A percentile compares a stretch with the other conserved stretches of the same genome.
Conservation (phyloP, 2,888 invertebrate genomes). For the Cephonodes hylas region DNA sequence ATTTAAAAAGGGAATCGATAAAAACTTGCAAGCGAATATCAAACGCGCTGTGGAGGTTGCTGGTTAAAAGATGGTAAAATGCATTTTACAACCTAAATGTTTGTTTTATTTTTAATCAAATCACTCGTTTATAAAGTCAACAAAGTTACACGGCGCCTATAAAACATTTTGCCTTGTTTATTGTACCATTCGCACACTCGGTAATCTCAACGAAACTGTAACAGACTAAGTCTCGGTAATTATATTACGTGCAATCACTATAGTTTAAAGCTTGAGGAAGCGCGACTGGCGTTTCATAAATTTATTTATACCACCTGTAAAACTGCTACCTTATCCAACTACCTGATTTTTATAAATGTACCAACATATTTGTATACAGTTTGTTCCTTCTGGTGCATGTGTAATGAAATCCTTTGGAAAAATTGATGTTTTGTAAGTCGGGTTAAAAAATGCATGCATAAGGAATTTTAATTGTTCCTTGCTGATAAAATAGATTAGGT, state of each 20-base stretch:
- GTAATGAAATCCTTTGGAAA: too few relatives aligned
- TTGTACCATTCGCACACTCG: slow-evolving; percentile 13
- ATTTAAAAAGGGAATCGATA: slow-evolving; percentile 75
- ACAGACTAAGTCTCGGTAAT: not conserved
- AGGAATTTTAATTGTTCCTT: too few relatives aligned
- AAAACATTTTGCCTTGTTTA: slow-evolving; percentile 17
- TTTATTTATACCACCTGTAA: not conserved
- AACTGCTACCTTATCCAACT: not conserved
- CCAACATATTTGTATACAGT: not conserved
- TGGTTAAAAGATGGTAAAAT: slow-evolving; percentile 71
- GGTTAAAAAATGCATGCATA: too few relatives aligned
- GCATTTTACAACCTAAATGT: slow-evolving; percentile 59
- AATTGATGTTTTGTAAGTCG: too few relatives aligned
- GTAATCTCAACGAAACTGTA: slow-evolving; percentile 8
- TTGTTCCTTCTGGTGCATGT: too few relatives aligned
- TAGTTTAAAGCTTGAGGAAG: not conserved
- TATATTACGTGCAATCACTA: slow-evolving; percentile 4
- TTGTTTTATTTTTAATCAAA: slow-evolving; percentile 63
- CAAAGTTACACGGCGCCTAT: slow-evolving; percentile 38
- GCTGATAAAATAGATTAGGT: too few relatives aligned
- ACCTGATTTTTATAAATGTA: not conserved
- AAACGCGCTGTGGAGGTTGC: slow-evolving; percentile 56
- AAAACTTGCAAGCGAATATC: slow-evolving; percentile 68
- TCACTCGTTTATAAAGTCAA: slow-evolving; percentile 44
- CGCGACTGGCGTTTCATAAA: not conserved